Evolutionary conservation across 1,140 invertebrate species (phyloP).

Genomic region (Drosophila murphyi): DNA sequence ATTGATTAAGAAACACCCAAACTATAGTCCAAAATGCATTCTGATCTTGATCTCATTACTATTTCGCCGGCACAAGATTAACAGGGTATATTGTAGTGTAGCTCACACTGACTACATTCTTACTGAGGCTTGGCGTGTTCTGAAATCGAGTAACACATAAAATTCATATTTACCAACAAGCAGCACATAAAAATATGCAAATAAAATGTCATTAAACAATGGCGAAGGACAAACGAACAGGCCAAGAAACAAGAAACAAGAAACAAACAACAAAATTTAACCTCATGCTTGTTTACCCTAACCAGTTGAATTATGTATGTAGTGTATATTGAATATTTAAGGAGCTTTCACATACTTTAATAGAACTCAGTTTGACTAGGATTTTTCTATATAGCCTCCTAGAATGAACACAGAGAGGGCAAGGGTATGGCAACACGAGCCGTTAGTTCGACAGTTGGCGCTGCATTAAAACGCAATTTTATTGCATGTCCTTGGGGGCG

Average conservation of each 20-base stretch:
- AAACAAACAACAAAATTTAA: constrained; percentile 48
- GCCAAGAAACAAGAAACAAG: constrained; percentile 44
- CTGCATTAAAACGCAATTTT: constrained; percentile 81
- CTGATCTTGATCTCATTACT: no score
- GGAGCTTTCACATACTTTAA: not conserved
- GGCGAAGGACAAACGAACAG: constrained; percentile 58
- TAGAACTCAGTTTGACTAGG: not conserved
- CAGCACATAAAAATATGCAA: constrained; percentile 73
- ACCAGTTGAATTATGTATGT: not conserved
- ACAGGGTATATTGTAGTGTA: no score
- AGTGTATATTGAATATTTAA: not conserved
- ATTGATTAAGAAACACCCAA: no score
- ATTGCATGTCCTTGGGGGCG: constrained; percentile 71
- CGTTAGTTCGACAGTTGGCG: constrained; percentile 52
- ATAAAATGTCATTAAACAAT: constrained; percentile 81
- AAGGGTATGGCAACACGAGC: constrained; percentile 20
- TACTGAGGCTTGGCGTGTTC: constrained; percentile 43
- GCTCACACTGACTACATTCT: no score
- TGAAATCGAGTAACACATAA: constrained; percentile 71
- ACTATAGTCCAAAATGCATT: no score
- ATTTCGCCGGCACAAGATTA: no score
- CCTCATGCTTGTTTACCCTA: constrained; percentile 22
- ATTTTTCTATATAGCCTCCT: no score
- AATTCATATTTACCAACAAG: constrained; percentile 53
- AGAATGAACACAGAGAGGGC: no score